A percentile compares a stretch with the other conserved stretches of the same genome.
Evolutionary conservation across 2,113 vertebrate species (phyloP).

Genomic region (Triplophysa rosa): DNA sequence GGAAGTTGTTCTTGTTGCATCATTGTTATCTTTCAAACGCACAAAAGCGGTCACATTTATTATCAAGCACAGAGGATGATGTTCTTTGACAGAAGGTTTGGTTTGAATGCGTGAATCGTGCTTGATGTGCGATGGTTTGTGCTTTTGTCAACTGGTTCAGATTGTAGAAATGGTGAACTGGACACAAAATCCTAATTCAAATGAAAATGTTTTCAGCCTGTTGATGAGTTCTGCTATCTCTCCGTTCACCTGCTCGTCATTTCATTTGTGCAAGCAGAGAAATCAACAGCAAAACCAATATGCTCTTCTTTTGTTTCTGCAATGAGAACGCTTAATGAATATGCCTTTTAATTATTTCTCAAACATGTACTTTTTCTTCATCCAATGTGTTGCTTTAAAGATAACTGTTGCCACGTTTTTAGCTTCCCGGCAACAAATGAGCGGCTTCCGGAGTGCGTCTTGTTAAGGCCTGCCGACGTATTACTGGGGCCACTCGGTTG

Average conservation of each 20-base stretch:
- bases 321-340: slow-evolving; percentile 62
- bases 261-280: slow-evolving; percentile 56
- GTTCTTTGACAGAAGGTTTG: background rate
- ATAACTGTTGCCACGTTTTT: slow-evolving; percentile 57
- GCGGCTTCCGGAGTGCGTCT: background rate
- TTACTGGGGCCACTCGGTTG: too few relatives aligned
- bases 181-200: slow-evolving; percentile 46
- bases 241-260: slow-evolving; percentile 63
- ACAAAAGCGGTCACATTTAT: background rate
- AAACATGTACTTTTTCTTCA: slow-evolving; percentile 40
- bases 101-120: background rate
- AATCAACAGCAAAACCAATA: slow-evolving; percentile 53
- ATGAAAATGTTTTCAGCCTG: slow-evolving; percentile 37
- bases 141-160: slow-evolving; percentile 11
- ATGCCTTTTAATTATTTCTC: slow-evolving; percentile 71
- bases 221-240: slow-evolving; percentile 61
- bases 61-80: background rate
- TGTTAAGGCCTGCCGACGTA: background rate
- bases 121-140: slow-evolving; percentile 1
- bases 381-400: slow-evolving; percentile 68
- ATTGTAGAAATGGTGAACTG: slow-evolving; percentile 20
- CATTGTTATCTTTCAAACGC: background rate
- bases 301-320: slow-evolving; percentile 66
- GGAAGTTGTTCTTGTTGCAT: background rate
- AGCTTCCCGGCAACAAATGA: too few relatives aligned